These are phyloP conservation scores for Chiloscyllium punctatum DNA, from an alignment of 2,797 vertebrate species.

Conservation along the genomic window DNA sequence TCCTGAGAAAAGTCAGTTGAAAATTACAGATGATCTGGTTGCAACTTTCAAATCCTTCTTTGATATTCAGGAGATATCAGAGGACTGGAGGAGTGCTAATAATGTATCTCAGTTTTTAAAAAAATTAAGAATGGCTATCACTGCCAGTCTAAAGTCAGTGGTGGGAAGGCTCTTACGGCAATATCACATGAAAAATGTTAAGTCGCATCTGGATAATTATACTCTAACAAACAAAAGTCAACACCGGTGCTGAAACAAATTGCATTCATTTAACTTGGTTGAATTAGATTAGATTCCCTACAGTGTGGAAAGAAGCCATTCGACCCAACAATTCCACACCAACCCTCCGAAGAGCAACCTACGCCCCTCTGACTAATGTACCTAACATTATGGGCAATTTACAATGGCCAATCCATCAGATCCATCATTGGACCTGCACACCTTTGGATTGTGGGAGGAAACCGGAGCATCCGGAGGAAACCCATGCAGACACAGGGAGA, in stretches of 20 bases:
- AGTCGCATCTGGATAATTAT: neutral
- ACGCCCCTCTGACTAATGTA: no score
- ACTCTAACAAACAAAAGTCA: neutral
- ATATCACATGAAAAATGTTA: neutral
- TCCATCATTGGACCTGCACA: no score
- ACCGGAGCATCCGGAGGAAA: no score
- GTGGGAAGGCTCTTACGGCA: neutral
- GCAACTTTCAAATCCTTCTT: neutral
- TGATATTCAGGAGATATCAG: neutral
- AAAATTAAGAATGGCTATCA: no score
- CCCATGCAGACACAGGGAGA: no score
- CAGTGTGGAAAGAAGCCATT: no score
- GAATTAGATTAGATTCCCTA: no score
- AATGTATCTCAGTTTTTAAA: neutral
- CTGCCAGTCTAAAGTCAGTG: neutral
- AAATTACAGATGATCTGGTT: neutral
- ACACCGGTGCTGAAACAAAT: neutral
- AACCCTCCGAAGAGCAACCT: no score
- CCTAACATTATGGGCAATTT: no score
- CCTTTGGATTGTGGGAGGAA: no score
- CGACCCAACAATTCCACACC: no score
- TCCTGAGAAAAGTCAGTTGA: neutral
- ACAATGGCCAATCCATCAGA: no score
- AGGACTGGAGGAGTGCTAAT: neutral
- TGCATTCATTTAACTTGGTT: neutral